Evolutionary conservation across 2,888 invertebrate species (phyloP).

Genomic region (Trissolcus japonicus): DNA sequence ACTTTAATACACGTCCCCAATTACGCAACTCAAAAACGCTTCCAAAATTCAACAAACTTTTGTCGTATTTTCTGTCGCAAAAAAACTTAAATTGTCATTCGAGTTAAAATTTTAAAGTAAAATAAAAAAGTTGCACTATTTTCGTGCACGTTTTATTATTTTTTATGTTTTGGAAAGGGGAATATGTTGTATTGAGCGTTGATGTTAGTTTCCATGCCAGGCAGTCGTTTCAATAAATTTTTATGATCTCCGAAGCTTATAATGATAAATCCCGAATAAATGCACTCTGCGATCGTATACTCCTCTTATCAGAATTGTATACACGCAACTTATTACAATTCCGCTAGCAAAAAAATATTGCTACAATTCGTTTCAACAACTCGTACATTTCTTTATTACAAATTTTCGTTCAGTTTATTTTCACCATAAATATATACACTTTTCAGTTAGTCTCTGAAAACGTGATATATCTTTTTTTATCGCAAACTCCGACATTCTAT

Average conservation of each 20-base stretch:
- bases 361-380: no score
- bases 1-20: neutral
- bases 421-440: no score
- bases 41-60: neutral
- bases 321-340: slow-evolving; percentile 5
- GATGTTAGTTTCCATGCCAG: neutral
- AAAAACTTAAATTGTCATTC: no score
- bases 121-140: no score
- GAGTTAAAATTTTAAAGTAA: neutral
- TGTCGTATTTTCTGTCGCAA: no score
- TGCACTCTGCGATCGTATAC: neutral
- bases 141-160: no score
- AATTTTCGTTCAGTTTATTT: no score
- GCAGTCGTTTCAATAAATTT: slow-evolving; percentile 16
- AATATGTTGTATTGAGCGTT: neutral
- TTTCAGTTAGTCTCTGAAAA: no score
- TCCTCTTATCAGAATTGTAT: slow-evolving; percentile 10
- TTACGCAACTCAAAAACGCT: slow-evolving; percentile 11
- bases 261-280: slow-evolving; percentile 20
- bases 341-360: neutral
- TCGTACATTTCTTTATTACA: no score
- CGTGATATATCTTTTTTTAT: no score
- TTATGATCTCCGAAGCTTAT: slow-evolving; percentile 23
- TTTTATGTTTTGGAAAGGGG: neutral
- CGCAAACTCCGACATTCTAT: no score